Evolutionary conservation across 2,113 vertebrate species (phyloP).

Genomic region (Crypturellus undulatus): DNA sequence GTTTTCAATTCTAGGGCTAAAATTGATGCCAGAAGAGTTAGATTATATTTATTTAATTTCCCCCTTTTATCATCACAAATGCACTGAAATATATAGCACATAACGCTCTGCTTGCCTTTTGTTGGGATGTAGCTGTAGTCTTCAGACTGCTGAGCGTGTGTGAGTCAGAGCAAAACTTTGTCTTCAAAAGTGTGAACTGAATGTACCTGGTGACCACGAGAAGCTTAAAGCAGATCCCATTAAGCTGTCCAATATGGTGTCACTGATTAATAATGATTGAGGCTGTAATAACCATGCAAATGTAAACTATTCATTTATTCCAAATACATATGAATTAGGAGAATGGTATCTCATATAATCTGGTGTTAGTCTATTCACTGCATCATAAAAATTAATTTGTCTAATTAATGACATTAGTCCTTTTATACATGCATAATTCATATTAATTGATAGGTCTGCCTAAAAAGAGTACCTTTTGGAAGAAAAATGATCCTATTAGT

Average conservation of each 20-base stretch:
- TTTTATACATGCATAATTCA: constrained; percentile 98
- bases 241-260: constrained; percentile 18
- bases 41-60: constrained; percentile 67
- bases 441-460: constrained; percentile 96
- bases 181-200: neutral
- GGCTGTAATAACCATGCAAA: constrained; percentile 77
- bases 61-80: constrained; percentile 35
- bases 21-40: constrained; percentile 68
- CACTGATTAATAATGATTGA: constrained; percentile 74
- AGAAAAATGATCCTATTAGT: constrained; percentile 98
- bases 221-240: constrained; percentile 30
- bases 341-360: constrained; percentile 80
- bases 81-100: neutral
- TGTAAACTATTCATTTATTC: constrained; percentile 83
- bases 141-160: neutral
- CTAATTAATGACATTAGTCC: constrained; percentile 98
- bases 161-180: neutral
- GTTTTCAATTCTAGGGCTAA: constrained; percentile 64
- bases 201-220: constrained; percentile 21
- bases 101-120: neutral
- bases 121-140: neutral
- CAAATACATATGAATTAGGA: constrained; percentile 61
- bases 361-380: constrained; percentile 86
- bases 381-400: constrained; percentile 96
- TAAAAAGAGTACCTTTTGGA: constrained; percentile 92